A percentile compares a stretch with the other conserved stretches of the same genome.
These are phyloP conservation scores for Xanthia togata DNA, from an alignment of 2,888 invertebrate genomes.

Conservation along the genomic window DNA sequence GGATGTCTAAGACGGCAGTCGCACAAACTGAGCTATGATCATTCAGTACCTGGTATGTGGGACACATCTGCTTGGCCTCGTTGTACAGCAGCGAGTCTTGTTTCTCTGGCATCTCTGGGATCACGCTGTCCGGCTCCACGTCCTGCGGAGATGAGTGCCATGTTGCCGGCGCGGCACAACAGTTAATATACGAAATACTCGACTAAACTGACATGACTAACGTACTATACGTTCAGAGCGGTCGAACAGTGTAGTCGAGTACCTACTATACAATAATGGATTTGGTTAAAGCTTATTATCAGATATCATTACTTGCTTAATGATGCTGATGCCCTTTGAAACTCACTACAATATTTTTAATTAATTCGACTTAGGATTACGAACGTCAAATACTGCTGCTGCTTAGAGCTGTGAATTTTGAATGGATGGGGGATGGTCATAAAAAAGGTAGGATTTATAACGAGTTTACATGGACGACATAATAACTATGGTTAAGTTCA, in stretches of 20 bases:
- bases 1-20: neutral
- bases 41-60: constrained; percentile 92
- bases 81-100: constrained; percentile 88
- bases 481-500: neutral
- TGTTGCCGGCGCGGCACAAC: constrained; percentile 21
- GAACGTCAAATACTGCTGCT: neutral
- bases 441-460: too few relatives aligned
- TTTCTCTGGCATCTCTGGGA: constrained; percentile 65
- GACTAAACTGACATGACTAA: neutral
- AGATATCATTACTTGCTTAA: neutral
- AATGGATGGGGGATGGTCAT: neutral
- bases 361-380: neutral
- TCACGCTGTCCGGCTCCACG: constrained; percentile 38
- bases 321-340: neutral
- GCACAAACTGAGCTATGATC: neutral
- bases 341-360: neutral
- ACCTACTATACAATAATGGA: neutral
- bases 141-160: constrained; percentile 68
- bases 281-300: constrained; percentile 14
- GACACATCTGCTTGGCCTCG: constrained; percentile 93
- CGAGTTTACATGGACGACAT: constrained; percentile 13
- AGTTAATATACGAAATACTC: neutral
- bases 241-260: too few relatives aligned
- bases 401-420: too few relatives aligned
- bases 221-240: too few relatives aligned